These are phyloP conservation scores for Coecobrya sp. DNA, from an alignment of 2,888 invertebrate species.

Conservation along the genomic window DNA sequence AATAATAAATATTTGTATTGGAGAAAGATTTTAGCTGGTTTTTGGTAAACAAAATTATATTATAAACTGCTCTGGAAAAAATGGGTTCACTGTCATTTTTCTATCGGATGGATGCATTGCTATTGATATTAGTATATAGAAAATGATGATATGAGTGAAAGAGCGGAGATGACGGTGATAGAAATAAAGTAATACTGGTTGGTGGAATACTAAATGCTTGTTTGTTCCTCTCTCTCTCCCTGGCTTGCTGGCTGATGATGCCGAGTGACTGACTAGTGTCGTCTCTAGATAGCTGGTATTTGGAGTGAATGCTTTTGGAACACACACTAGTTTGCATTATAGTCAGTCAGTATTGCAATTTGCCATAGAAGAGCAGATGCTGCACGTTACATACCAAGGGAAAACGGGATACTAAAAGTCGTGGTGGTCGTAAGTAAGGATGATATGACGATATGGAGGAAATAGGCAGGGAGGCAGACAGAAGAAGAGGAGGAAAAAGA, in stretches of 20 bases:
- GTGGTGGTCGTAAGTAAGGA: not conserved
- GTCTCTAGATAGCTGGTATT: not conserved
- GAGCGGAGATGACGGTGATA: not conserved
- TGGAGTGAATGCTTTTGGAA: not conserved
- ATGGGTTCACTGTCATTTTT: not conserved
- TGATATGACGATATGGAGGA: not conserved
- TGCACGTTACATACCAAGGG: conserved; percentile 29
- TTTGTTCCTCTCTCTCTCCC: conserved; percentile 23
- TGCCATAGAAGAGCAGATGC: conserved; percentile 50
- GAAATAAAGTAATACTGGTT: conserved; percentile 1
- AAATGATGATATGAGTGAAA: not conserved
- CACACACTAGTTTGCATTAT: not conserved
- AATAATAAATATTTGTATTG: too few relatives aligned
- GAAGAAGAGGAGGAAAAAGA: not conserved
- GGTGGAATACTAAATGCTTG: not conserved
- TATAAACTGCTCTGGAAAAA: not conserved
- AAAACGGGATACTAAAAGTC: not conserved
- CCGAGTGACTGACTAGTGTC: not conserved
- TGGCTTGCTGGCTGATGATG: not conserved
- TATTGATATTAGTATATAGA: not conserved
- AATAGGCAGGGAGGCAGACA: not conserved
- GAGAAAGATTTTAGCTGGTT: not conserved
- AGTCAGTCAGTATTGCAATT: not conserved
- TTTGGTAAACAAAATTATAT: conserved; percentile 14
- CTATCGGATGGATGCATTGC: not conserved